Evolutionary conservation across 1,140 invertebrate genomes (phyloP), one percentile per base, ranked within the genome.

Genomic region (Calliopsis andreniformis): DNA sequence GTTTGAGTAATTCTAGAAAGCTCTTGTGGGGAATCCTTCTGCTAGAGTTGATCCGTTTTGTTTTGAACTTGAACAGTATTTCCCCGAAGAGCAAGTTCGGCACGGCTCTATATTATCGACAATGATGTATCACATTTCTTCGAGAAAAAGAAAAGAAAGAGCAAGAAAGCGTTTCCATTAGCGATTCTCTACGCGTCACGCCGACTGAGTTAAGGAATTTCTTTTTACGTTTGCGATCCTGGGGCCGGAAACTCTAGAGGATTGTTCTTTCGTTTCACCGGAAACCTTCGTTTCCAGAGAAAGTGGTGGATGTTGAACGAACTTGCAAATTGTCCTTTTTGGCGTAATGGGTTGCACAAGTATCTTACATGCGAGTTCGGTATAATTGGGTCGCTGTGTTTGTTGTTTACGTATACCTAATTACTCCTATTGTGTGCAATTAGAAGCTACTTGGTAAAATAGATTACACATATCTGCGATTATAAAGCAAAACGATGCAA

Each of bases 211-310:
- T 20, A 12, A 6, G 35, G 23, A 55, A 28, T 53, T 64, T 53
- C 23, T 14, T 49, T 35, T 18, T 39, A 18, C 39, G 45, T 58
- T 32, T 58, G 55, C 12, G 18, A 70, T 61, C 16, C 30, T 20
- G 6, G 3, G 20, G 20, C 20, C 55, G 56, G 30, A 70, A 49
- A 47, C 8, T 2, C 2, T n/a, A 39, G 7, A 47, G 1, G 16
- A 58, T 14, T 45, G 30, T 58, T 43, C 58, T 58, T n/a, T n/a
- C n/a, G n/a, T 78, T 63, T 63, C 58, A 62, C 68, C 51, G 39
- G 59, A 71, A 62, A 62, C 10, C 20, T 45, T 32, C 16, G 14
- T 62, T 55, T 30, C 43, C 3, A 8, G 62, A 25, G 71, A 75
- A 56, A 66, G 71, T 67, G 32, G 49, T 49, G 10, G 23, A 25